Conservation (phyloP, 2,113 vertebrate genomes). For the Leucosticte australis region DNA sequence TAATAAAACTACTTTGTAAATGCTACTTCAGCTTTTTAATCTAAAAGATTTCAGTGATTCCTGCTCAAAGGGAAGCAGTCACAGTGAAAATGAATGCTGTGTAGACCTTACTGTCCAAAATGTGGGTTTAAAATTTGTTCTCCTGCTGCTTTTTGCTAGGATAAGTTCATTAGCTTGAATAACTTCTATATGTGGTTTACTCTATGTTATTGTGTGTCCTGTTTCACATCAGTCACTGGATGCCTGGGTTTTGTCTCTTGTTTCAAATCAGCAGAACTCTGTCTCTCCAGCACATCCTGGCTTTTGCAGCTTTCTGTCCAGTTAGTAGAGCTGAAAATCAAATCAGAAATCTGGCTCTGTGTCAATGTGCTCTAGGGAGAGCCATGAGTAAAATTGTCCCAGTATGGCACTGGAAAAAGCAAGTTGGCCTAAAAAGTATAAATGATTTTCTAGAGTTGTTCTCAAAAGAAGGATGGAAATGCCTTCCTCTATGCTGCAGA, state of each 20-base stretch:
- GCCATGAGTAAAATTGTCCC: background rate
- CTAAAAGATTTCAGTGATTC: background rate
- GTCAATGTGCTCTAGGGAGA: background rate
- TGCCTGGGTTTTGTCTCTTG: background rate
- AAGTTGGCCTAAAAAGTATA: background rate
- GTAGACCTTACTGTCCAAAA: background rate
- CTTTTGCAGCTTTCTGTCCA: background rate
- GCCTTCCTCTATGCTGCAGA: background rate
- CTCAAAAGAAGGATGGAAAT: background rate
- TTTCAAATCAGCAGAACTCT: background rate
- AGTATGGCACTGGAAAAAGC: background rate
- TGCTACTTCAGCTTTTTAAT: background rate
- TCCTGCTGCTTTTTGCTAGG: background rate
- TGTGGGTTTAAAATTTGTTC: background rate
- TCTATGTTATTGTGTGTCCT: background rate
- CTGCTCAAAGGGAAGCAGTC: background rate
- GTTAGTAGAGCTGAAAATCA: background rate
- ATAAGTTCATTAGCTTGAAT: background rate
- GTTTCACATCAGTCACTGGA: background rate
- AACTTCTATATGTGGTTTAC: background rate
- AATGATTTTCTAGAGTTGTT: background rate
- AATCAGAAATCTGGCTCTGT: background rate
- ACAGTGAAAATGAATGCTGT: background rate
- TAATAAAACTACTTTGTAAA: background rate
- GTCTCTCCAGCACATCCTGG: background rate